Evolutionary conservation across 2,113 vertebrate species (phyloP).

Genomic region (Odobenus rosmarus): DNA sequence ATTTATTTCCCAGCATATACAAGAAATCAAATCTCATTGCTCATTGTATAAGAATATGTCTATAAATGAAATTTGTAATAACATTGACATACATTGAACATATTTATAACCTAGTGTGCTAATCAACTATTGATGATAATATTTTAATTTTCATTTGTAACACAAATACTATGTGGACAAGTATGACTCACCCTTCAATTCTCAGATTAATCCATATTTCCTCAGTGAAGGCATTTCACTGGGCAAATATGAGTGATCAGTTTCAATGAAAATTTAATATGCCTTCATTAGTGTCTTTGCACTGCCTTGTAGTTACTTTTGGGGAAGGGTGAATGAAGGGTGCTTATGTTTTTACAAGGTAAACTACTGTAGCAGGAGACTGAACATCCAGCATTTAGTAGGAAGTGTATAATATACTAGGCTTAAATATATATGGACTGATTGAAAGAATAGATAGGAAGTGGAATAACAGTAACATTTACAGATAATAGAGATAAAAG

Average conservation of each 20-base stretch:
- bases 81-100: neutral
- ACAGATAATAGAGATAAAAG: neutral
- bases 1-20: neutral
- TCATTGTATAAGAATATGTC: neutral
- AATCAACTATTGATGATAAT: neutral
- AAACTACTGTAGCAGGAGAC: neutral
- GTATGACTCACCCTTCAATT: neutral
- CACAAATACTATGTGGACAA: neutral
- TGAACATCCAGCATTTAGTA: neutral
- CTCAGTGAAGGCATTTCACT: no score
- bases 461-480: neutral
- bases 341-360: neutral
- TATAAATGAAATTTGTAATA: neutral
- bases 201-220: neutral
- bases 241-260: neutral
- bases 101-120: neutral
- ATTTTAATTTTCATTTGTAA: neutral
- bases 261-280: neutral
- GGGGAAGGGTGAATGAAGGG: accelerated
- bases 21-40: neutral
- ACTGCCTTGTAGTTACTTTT: neutral
- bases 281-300: neutral
- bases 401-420: neutral
- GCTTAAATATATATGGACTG: neutral
- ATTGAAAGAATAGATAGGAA: neutral